A percentile compares a stretch with the other conserved stretches of the same genome.
These are phyloP conservation scores for Regulus satrapa DNA, from an alignment of 2,113 vertebrate species.

Conservation along the genomic window DNA sequence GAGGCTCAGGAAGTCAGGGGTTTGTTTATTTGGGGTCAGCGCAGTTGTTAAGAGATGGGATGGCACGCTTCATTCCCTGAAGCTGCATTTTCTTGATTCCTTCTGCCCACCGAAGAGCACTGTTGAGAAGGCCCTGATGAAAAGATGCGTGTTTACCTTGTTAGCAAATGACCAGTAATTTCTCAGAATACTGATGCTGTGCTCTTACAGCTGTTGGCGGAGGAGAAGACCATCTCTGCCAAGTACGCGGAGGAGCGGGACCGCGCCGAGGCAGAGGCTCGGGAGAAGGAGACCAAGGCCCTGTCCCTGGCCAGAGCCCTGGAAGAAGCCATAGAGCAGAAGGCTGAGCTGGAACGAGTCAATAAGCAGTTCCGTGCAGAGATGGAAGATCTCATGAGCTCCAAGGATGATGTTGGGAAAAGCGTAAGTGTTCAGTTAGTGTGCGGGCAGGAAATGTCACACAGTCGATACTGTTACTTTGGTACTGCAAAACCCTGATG, in stretches of 20 bases:
- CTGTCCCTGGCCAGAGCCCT: slow-evolving; percentile 83
- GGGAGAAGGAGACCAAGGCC: slow-evolving; percentile 82
- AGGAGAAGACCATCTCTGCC: slow-evolving; percentile 80
- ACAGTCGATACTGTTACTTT: background rate
- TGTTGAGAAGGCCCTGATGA: background rate
- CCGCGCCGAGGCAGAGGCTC: slow-evolving; percentile 79
- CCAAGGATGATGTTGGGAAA: slow-evolving; percentile 96
- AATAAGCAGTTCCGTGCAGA: slow-evolving; percentile 91
- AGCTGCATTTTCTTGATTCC: background rate
- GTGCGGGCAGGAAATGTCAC: background rate
- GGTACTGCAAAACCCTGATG: background rate
- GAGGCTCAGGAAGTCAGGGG: background rate
- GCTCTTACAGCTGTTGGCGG: slow-evolving; percentile 72
- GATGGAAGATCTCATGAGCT: slow-evolving; percentile 98
- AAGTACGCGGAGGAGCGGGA: slow-evolving; percentile 80
- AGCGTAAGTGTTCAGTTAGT: slow-evolving; percentile 75
- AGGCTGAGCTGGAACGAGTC: slow-evolving; percentile 88
- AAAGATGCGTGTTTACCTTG: background rate
- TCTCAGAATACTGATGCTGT: background rate
- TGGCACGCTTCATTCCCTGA: background rate
- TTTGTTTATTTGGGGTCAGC: background rate
- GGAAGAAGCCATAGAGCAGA: slow-evolving; percentile 84
- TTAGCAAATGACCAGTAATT: background rate
- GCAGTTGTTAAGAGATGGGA: background rate
- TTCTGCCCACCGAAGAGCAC: background rate